Percentiles rank a stretch among this genome's conserved stretches.
Evolutionary conservation across 2,888 invertebrate genomes (phyloP).

Genomic region (Ferdinandea cuprea): DNA sequence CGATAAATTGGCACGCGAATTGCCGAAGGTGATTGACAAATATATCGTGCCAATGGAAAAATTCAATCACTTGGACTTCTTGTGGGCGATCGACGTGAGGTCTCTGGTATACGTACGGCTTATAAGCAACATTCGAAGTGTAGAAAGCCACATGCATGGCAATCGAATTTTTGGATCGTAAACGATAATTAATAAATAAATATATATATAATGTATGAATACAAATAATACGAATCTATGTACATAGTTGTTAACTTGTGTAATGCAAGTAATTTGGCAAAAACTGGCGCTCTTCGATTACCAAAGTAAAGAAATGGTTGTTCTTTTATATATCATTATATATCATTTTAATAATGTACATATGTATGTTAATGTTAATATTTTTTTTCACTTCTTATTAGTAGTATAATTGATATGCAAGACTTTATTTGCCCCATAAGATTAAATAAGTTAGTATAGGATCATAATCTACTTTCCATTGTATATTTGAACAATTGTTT

Average conservation of each 20-base stretch:
- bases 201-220: not conserved
- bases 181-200: not conserved
- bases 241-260: not conserved
- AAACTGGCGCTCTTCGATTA: constrained; percentile 58
- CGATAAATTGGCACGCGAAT: constrained; percentile 83
- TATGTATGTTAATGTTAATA: constrained; percentile 10
- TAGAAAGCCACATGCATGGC: constrained; percentile 79
- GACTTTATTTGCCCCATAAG: constrained; percentile 13
- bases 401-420: constrained; percentile 2
- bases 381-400: not conserved
- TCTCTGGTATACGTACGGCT: constrained; percentile 83
- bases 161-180: constrained; percentile 58
- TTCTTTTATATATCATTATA: constrained; percentile 14
- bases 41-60: constrained; percentile 84
- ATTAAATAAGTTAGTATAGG: not conserved
- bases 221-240: not conserved
- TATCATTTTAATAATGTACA: constrained; percentile 29
- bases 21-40: constrained; percentile 85
- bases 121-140: constrained; percentile 80
- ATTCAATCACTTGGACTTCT: constrained; percentile 85
- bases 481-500: not conserved
- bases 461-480: constrained; percentile 6
- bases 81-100: constrained; percentile 85
- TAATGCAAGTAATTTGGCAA: constrained; percentile 57
- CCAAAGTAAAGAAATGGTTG: constrained; percentile 55